These are phyloP conservation scores for Chionomys nivalis DNA, from an alignment of 2,113 vertebrate species.

Conservation along the genomic window DNA sequence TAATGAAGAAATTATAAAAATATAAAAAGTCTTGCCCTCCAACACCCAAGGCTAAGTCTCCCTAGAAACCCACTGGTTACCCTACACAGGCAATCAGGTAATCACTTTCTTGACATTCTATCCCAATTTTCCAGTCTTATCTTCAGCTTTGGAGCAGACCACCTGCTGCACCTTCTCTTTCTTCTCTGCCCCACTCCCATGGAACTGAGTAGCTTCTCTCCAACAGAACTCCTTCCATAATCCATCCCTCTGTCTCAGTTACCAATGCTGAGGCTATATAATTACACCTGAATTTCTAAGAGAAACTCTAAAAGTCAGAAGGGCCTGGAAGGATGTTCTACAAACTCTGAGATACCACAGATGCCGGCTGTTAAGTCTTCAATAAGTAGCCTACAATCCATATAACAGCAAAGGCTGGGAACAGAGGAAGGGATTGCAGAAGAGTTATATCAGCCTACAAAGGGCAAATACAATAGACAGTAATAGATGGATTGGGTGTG, in stretches of 20 bases:
- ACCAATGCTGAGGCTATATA: background rate
- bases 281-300: background rate
- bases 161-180: background rate
- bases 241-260: background rate
- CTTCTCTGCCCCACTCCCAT: background rate
- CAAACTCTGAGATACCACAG: too few species aligned
- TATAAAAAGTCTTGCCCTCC: background rate
- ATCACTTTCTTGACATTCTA: background rate
- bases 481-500: too few species aligned
- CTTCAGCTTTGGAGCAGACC: background rate
- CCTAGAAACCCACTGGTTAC: background rate
- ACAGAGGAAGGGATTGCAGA: too few species aligned
- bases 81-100: background rate
- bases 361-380: too few species aligned
- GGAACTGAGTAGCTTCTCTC: background rate
- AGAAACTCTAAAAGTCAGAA: too few species aligned
- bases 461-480: too few species aligned
- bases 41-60: background rate
- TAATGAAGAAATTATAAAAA: background rate
- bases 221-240: background rate
- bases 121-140: background rate
- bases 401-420: too few species aligned
- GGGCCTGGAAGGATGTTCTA: too few species aligned
- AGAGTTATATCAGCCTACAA: too few species aligned
- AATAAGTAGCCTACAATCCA: too few species aligned